Conservation (phyloP, 1,140 invertebrate genomes). For the Manduca sexta region DNA sequence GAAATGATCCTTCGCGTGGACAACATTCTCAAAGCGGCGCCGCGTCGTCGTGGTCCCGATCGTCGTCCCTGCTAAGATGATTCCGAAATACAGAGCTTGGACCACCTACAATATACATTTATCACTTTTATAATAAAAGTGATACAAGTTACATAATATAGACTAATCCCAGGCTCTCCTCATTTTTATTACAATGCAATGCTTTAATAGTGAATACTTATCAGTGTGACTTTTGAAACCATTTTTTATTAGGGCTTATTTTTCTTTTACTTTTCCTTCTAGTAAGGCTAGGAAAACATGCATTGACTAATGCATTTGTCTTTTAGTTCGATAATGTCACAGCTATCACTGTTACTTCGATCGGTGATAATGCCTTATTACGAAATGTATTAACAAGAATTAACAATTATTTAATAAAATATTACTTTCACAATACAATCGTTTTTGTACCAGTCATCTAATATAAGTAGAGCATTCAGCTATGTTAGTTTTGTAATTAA, state of each 20-base stretch:
- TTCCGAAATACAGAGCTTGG: not conserved
- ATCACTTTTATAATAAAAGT: too few relatives aligned
- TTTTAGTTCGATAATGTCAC: too few relatives aligned
- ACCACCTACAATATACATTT: not conserved
- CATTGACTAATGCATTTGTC: not conserved
- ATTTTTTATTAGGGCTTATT: not conserved
- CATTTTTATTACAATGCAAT: too few relatives aligned
- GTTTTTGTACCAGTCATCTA: too few relatives aligned
- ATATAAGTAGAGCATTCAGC: too few relatives aligned
- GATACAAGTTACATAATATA: too few relatives aligned
- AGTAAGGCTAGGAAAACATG: conserved; percentile 15
- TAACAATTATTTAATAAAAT: conserved; percentile 7
- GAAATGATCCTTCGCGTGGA: conserved; percentile 99
- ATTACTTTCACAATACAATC: conserved; percentile 2
- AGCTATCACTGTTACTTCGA: too few relatives aligned
- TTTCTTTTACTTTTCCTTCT: conserved; percentile 6
- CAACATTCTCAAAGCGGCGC: conserved; percentile 96
- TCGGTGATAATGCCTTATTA: conserved; percentile 13
- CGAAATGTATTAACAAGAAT: conserved; percentile 22
- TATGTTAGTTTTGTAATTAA: too few relatives aligned
- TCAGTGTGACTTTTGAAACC: too few relatives aligned
- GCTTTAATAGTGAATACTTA: too few relatives aligned
- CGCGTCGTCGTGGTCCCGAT: conserved; percentile 91
- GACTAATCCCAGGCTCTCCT: too few relatives aligned
- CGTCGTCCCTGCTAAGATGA: conserved; percentile 86